A percentile compares a stretch with the other conserved stretches of the same genome.
Evolutionary conservation across 2,797 vertebrate genomes (phyloP).

Genomic region (Pangasius larnaudii): DNA sequence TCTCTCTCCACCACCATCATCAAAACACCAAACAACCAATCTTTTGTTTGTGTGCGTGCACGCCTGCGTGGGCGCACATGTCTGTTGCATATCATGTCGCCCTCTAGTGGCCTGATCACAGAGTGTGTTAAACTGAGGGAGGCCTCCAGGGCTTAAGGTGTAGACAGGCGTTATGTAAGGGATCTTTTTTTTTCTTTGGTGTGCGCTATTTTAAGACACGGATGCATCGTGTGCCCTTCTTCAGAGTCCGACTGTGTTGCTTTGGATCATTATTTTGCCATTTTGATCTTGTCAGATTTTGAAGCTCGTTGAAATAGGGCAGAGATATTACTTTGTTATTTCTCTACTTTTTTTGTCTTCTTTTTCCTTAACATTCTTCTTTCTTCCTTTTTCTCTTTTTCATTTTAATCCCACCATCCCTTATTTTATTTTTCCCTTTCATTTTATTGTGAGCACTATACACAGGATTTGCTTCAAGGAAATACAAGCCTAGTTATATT

Average conservation of each 20-base stretch:
- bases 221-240: constrained; percentile 13
- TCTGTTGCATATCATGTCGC: constrained; percentile 13
- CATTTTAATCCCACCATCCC: not conserved
- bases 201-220: constrained; percentile 67
- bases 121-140: constrained; percentile 29
- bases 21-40: not conserved
- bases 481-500: not conserved
- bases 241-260: not conserved
- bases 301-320: not conserved
- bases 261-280: constrained; percentile 5
- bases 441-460: not conserved
- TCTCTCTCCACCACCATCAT: not conserved
- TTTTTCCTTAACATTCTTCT: not conserved
- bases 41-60: not conserved
- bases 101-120: constrained; percentile 48
- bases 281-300: constrained; percentile 13
- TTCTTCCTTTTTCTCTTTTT: not conserved
- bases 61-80: not conserved
- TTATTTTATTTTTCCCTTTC: not conserved
- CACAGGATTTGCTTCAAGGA: not conserved
- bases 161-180: constrained; percentile 76
- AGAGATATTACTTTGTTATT: not conserved
- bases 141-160: constrained; percentile 71
- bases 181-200: constrained; percentile 57
- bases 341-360: no score